Percentiles rank a stretch among this genome's conserved stretches.
Evolutionary conservation across 2,888 invertebrate species (phyloP).

Genomic region (Sphaeridia pumilis): DNA sequence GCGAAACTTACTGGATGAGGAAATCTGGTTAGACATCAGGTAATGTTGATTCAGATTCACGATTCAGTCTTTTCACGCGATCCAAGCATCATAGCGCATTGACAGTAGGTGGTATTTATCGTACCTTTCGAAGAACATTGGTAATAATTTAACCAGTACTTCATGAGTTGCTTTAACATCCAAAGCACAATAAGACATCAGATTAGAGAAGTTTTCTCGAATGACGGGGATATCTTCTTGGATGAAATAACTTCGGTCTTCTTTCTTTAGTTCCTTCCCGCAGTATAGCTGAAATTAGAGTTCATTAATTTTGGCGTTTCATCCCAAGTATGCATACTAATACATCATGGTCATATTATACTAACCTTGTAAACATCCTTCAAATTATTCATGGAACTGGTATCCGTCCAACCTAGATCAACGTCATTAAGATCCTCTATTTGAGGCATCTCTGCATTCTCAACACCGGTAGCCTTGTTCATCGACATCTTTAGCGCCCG

Average conservation of each 20-base stretch:
- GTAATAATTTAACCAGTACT: slow-evolving; percentile 59
- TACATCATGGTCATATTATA: no score
- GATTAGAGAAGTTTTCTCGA: slow-evolving; percentile 53
- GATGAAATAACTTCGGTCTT: slow-evolving; percentile 68
- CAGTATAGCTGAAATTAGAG: slow-evolving; percentile 61
- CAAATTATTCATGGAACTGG: slow-evolving; percentile 79
- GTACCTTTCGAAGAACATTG: slow-evolving; percentile 62
- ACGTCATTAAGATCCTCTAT: slow-evolving; percentile 38
- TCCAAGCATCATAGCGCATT: no score
- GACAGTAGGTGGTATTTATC: not conserved
- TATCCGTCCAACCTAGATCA: slow-evolving; percentile 61
- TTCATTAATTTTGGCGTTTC: no score
- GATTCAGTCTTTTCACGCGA: not conserved
- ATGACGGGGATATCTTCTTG: slow-evolving; percentile 70
- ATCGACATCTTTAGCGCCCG: slow-evolving; percentile 65
- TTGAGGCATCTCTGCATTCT: slow-evolving; percentile 41
- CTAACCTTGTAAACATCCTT: slow-evolving; percentile 70
- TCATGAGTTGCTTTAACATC: slow-evolving; percentile 78
- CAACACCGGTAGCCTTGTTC: slow-evolving; percentile 40
- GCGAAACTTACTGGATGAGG: slow-evolving; percentile 90
- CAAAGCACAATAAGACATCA: slow-evolving; percentile 79
- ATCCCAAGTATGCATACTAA: no score
- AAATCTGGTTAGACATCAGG: no score
- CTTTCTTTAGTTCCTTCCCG: slow-evolving; percentile 55
- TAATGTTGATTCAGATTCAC: not conserved